Conservation (phyloP, 1,140 invertebrate species). For the Aphis craccivora region DNA sequence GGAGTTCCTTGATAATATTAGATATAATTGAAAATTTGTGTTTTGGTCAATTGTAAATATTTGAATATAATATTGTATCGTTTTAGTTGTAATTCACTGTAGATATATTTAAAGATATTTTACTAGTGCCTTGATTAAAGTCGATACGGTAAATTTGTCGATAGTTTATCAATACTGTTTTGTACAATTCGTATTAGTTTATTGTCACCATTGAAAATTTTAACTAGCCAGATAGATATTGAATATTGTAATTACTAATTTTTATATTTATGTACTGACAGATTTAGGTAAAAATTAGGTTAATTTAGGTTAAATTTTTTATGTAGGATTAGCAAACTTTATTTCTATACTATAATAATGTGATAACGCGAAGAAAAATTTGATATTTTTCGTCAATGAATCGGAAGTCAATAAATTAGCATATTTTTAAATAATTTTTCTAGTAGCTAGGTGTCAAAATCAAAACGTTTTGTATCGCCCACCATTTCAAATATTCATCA, state of each 20-base stretch:
- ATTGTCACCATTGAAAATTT: not conserved
- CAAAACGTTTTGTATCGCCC: not conserved
- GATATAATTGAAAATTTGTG: too few relatives aligned
- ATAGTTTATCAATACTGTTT: too few relatives aligned
- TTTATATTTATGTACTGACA: not conserved
- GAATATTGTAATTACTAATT: not conserved
- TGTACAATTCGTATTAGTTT: too few relatives aligned
- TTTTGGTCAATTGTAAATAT: too few relatives aligned
- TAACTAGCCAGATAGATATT: too few relatives aligned
- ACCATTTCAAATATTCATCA: not conserved
- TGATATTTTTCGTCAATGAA: not conserved
- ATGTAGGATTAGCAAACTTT: too few relatives aligned
- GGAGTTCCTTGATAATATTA: too few relatives aligned
- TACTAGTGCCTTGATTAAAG: too few relatives aligned
- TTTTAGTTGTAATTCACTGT: too few relatives aligned
- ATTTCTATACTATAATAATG: not conserved
- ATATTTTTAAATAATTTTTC: not conserved
- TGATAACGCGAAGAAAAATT: not conserved
- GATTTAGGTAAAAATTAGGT: not conserved
- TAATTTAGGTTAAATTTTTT: not conserved
- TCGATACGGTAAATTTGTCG: too few relatives aligned
- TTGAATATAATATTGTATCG: too few relatives aligned
- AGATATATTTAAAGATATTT: too few relatives aligned
- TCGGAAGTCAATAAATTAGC: not conserved
- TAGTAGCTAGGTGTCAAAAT: not conserved